phyloP scores from a whole-genome alignment of 2,113 vertebrate species.

The Pongo pygmaeus region DNA sequence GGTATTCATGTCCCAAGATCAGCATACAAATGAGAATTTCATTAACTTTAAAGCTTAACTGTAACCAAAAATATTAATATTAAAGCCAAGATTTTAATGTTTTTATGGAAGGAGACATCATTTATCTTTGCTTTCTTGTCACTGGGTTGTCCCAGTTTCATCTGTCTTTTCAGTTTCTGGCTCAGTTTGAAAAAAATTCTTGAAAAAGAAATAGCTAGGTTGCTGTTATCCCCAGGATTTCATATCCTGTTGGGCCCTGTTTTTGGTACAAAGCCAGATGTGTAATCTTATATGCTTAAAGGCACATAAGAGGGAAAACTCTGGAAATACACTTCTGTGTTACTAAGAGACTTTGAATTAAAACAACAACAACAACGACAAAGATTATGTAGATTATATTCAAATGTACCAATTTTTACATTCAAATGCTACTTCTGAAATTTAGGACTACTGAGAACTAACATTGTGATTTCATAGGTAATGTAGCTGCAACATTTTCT shows the following conservation, averaged over 20 bases:
- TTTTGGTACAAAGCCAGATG: not conserved
- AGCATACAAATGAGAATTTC: slow-evolving; percentile 76
- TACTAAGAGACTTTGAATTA: slow-evolving; percentile 19
- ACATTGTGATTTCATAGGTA: not conserved
- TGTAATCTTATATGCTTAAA: slow-evolving; percentile 61
- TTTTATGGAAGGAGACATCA: slow-evolving; percentile 61
- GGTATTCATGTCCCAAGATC: slow-evolving; percentile 31
- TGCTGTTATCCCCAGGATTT: slow-evolving; percentile 41
- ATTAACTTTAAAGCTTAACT: slow-evolving; percentile 79
- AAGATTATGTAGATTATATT: slow-evolving; percentile 29
- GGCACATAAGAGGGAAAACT: not conserved
- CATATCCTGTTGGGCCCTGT: not conserved
- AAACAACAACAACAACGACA: not conserved
- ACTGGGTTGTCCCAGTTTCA: slow-evolving; percentile 72
- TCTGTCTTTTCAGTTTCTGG: slow-evolving; percentile 47
- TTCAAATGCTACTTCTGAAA: not conserved
- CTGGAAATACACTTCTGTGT: not conserved
- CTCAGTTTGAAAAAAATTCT: slow-evolving; percentile 1
- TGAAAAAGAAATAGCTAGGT: slow-evolving; percentile 28
- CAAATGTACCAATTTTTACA: not conserved
- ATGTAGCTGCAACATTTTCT: not conserved
- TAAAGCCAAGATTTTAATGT: slow-evolving; percentile 72
- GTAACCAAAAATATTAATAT: slow-evolving; percentile 72
- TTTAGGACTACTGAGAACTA: not conserved
- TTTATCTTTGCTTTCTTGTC: slow-evolving; percentile 67